phyloP scores from a whole-genome alignment of 2,113 vertebrate species.

The Syngnathoides biaculeatus region DNA sequence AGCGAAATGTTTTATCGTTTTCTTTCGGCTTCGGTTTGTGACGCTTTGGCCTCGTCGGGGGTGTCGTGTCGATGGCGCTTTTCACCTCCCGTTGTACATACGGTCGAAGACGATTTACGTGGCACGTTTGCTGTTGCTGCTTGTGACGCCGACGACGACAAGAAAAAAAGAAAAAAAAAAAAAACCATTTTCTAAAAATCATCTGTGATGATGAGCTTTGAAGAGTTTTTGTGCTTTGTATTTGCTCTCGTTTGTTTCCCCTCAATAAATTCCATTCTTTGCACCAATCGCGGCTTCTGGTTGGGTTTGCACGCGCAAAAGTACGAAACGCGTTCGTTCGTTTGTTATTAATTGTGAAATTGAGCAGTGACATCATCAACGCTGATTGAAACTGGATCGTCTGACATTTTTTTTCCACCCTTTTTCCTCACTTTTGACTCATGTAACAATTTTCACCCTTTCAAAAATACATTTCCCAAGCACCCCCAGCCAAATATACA shows the following conservation, averaged over 20 bases:
- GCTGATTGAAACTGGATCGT: not conserved
- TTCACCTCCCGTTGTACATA: conserved; percentile 77
- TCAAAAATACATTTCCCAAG: no score
- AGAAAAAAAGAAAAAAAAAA: conserved; percentile 34
- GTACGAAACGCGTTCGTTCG: no score
- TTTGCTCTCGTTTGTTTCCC: conserved; percentile 65
- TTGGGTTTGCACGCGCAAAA: not conserved
- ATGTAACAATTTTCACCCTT: no score
- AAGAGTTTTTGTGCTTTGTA: conserved; percentile 72
- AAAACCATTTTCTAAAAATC: conserved; percentile 54
- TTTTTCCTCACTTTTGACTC: no score
- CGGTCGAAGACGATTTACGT: conserved; percentile 27
- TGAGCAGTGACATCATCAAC: not conserved
- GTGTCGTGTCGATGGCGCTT: conserved; percentile 69
- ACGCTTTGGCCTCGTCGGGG: not conserved
- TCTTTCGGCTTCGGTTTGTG: not conserved
- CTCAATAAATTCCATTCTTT: conserved; percentile 74
- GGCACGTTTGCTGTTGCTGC: not conserved
- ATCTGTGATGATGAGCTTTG: conserved; percentile 58
- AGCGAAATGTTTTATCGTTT: conserved; percentile 19
- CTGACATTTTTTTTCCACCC: conserved; percentile 5
- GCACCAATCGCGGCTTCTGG: conserved; percentile 37
- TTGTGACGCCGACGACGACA: no score
- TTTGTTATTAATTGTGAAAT: no score
- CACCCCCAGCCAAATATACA: no score